Evolutionary conservation across 2,797 vertebrate species (phyloP).

Genomic region (Danio albolineatus): DNA sequence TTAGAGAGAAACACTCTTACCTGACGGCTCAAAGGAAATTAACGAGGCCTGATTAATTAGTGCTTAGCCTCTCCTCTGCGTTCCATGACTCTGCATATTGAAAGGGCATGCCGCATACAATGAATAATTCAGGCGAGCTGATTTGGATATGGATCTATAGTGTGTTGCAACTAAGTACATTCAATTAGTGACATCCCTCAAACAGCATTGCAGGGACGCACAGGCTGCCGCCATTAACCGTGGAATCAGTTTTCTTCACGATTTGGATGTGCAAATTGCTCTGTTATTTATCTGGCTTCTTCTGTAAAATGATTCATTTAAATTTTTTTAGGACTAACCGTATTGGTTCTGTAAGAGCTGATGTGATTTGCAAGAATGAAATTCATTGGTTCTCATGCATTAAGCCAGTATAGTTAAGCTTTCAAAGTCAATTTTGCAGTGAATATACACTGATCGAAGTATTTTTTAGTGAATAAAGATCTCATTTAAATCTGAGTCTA

Average conservation of each 20-base stretch:
- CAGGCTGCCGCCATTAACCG: constrained; percentile 7
- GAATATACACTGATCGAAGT: too few relatives aligned
- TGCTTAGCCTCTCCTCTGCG: constrained; percentile 76
- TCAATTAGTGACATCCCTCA: constrained; percentile 41
- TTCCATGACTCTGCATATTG: constrained; percentile 80
- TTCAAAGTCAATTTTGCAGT: too few relatives aligned
- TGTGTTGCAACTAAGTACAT: constrained; percentile 43
- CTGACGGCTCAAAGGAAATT: constrained; percentile 83
- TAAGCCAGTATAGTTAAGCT: too few relatives aligned
- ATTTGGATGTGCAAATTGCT: constrained; percentile 12
- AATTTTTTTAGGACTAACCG: not conserved
- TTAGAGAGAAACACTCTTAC: constrained; percentile 80
- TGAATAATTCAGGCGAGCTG: constrained; percentile 48
- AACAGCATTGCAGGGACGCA: constrained; percentile 14
- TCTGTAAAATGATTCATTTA: not conserved
- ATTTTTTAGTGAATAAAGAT: too few relatives aligned
- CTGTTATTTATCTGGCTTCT: not conserved
- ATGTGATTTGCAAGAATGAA: too few relatives aligned
- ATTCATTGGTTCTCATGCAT: too few relatives aligned
- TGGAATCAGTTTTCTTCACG: constrained; percentile 7
- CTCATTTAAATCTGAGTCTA: too few relatives aligned
- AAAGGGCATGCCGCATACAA: constrained; percentile 64
- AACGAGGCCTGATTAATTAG: constrained; percentile 82
- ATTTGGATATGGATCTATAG: constrained; percentile 53
- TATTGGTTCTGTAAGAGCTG: too few relatives aligned